Evolutionary conservation across 2,113 vertebrate genomes (phyloP), one percentile per base, ranked within the genome.

Genomic region (Diphyllodes magnificus): DNA sequence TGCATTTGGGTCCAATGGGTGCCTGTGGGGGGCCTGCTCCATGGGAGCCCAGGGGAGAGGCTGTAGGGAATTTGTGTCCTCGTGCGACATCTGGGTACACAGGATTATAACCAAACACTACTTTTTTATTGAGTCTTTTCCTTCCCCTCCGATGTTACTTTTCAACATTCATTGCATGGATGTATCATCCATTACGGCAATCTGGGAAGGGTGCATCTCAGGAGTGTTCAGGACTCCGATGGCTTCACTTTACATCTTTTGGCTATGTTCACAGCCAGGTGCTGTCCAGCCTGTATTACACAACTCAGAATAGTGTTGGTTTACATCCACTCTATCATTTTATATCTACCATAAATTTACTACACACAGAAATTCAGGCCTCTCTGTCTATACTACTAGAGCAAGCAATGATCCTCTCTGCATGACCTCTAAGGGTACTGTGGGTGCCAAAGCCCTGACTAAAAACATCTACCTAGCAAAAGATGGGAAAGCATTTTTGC

Each of bases 11-110:
- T 64, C 31, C 24, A 5, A 0, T 6, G 63, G 49, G 23, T n/a
- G 22, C 8, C 7, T 1, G 0, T 1, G 47, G n/a, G 33, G 68
- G 9, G 2, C 6, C 39, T 6, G 20, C 16, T 5, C 60, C 1
- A 0, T 7, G 42, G 40, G 16, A 50, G 23, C 39, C 35, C 11
- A 8, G 5, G 7, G 16, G 21, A 47, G 39, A 50, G 27, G 23
- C 16, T 21, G 16, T 4, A 6, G 33, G 17, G 49, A 27, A 9
- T 69, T 53, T 39, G 11, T 39, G 23, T 17, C 23, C 22, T 23
- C 15, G 4, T 86, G 40, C 80, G 68, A 28, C 40, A 40, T 53
- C 31, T 51, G 49, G 25, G 63, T 76, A 37, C 44, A 24, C 50
- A 40, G 64, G 44, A 37, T 57, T 77, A 31, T 7, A 92, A 45